Percentiles rank a stretch among this genome's conserved stretches.
Conservation (phyloP, 2,113 vertebrate species). For the Microtus montanus region DNA sequence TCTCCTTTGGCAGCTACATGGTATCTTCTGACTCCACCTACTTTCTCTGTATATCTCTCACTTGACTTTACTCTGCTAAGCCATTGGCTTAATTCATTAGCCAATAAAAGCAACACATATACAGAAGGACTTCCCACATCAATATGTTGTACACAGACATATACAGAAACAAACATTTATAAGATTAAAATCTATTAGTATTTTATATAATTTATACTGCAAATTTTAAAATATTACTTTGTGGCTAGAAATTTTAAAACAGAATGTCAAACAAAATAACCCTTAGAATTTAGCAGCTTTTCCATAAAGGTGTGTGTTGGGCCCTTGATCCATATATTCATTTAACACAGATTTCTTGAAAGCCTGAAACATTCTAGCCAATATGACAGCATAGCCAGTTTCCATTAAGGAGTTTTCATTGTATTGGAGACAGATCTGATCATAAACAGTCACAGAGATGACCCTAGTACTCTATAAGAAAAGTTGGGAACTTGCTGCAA, state of each 20-base stretch:
- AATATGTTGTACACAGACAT: background rate
- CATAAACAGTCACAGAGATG: background rate
- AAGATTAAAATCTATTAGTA: background rate
- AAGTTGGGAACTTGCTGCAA: background rate
- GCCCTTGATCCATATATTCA: conserved; percentile 2
- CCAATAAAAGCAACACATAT: too few species aligned
- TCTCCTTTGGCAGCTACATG: too few species aligned
- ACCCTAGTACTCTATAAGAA: background rate
- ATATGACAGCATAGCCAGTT: background rate
- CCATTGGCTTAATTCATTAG: too few species aligned
- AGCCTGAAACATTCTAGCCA: background rate
- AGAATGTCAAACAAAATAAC: background rate
- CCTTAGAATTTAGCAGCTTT: conserved; percentile 60
- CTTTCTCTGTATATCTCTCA: too few species aligned
- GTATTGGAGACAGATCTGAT: too few species aligned
- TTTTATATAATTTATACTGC: conserved; percentile 56
- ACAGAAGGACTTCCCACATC: too few species aligned
- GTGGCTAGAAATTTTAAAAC: background rate
- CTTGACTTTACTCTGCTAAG: too few species aligned
- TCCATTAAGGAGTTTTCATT: background rate
- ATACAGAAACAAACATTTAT: background rate
- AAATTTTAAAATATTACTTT: conserved; percentile 60
- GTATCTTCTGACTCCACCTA: too few species aligned
- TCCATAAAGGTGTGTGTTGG: background rate
- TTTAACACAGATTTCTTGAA: conserved; percentile 46